phyloP scores from a whole-genome alignment of 92 coral and sea anemone genomes.

The Pocillopora grandis region DNA sequence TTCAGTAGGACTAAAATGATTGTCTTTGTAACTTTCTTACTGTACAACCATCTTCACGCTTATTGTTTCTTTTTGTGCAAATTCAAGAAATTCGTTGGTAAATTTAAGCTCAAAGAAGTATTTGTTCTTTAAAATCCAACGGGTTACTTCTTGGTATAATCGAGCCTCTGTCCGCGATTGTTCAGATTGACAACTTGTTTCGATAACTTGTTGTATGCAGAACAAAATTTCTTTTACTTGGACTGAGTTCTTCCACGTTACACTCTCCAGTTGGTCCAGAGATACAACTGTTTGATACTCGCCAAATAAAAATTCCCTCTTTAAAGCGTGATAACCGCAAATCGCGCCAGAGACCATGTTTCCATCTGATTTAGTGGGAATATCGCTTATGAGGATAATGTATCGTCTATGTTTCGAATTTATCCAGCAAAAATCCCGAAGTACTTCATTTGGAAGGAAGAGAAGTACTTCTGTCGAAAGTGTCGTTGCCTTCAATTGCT shows the following conservation, averaged over 20 bases:
- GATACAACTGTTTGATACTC: constrained; percentile 14
- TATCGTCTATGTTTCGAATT: neutral
- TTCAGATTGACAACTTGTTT: neutral
- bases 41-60: neutral
- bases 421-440: neutral
- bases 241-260: constrained; percentile 8
- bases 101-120: constrained; percentile 1
- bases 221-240: constrained; percentile 4
- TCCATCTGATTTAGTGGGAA: neutral
- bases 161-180: neutral
- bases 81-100: constrained; percentile 10
- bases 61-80: constrained; percentile 6
- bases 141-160: constrained; percentile 18
- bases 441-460: constrained; percentile 12
- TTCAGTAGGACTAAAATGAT: neutral
- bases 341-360: constrained; percentile 18
- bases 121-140: constrained; percentile 23
- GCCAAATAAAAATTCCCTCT: constrained; percentile 19
- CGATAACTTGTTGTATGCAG: neutral
- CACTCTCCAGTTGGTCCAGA: constrained; percentile 10
- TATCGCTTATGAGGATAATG: constrained; percentile 10
- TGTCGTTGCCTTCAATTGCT: neutral
- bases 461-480: constrained; percentile 19
- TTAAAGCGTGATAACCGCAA: constrained; percentile 15
- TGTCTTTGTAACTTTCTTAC: neutral